Evolutionary conservation across 2,797 vertebrate genomes (phyloP).

Genomic region (Sardinella longiceps): DNA sequence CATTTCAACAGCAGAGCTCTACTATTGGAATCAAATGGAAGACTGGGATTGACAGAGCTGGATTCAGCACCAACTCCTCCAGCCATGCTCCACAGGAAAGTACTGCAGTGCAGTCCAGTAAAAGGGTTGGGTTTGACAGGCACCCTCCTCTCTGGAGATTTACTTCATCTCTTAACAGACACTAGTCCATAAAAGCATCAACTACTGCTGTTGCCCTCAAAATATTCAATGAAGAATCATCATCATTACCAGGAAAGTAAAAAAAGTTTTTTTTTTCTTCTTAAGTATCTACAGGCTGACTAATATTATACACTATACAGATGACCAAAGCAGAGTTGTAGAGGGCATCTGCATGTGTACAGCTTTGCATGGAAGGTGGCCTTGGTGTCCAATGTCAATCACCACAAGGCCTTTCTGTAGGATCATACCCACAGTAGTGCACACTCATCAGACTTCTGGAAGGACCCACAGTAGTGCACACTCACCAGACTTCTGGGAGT

Average conservation of each 20-base stretch:
- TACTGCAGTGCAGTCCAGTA: neutral
- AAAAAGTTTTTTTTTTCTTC: too few species aligned
- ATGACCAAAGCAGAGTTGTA: too few species aligned
- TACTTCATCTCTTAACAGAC: too few species aligned
- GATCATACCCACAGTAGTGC: neutral
- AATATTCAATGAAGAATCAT: neutral
- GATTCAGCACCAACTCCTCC: neutral
- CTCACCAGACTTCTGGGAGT: slow-evolving; percentile 89
- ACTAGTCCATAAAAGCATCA: neutral
- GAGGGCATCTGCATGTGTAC: neutral
- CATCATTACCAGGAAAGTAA: too few species aligned
- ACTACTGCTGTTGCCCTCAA: too few species aligned
- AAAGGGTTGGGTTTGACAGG: neutral
- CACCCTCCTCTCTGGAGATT: too few species aligned
- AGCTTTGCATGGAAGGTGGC: neutral
- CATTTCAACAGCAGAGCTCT: slow-evolving; percentile 25
- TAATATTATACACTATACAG: neutral
- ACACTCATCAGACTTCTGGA: slow-evolving; percentile 86
- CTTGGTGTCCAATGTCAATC: neutral
- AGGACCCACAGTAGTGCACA: slow-evolving; percentile 51
- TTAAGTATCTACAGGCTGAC: neutral
- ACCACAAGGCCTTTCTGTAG: neutral
- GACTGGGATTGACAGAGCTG: too few species aligned
- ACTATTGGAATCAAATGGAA: neutral
- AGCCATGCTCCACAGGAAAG: neutral